Percentiles rank a stretch among this genome's conserved stretches.
Conservation (phyloP, 1,140 invertebrate genomes). For the Philotrypesis tridentata region DNA sequence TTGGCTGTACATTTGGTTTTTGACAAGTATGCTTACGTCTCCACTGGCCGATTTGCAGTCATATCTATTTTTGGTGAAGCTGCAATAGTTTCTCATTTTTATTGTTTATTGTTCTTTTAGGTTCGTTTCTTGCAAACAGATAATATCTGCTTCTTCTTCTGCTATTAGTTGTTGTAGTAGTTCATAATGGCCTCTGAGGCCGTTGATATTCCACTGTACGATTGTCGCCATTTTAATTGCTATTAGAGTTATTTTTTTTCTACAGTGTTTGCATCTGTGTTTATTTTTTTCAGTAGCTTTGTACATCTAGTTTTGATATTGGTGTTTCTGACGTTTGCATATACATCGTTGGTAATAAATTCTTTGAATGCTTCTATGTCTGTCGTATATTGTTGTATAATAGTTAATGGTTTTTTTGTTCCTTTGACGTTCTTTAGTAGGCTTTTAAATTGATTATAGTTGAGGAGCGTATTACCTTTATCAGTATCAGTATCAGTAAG, state of each 20-base stretch:
- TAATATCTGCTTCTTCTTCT: background rate
- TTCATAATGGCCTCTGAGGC: background rate
- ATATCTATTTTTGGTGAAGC: too few species aligned
- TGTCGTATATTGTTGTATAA: background rate
- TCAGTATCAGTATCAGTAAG: too few species aligned
- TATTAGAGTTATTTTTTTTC: background rate
- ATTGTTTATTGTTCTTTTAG: background rate
- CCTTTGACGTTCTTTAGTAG: background rate
- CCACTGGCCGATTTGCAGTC: slow-evolving; percentile 51
- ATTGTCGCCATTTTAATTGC: background rate
- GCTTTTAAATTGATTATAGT: background rate
- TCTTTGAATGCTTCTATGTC: background rate
- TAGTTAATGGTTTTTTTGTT: background rate
- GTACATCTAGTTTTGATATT: background rate
- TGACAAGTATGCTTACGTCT: slow-evolving; percentile 56
- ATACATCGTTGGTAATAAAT: background rate
- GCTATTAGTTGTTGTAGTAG: background rate
- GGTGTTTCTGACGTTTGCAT: background rate
- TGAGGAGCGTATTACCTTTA: background rate
- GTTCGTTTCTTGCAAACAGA: slow-evolving; percentile 11
- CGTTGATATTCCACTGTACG: background rate
- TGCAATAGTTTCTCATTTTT: too few species aligned
- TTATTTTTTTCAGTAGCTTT: background rate
- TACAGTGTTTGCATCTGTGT: background rate
- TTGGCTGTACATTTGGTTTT: slow-evolving; percentile 48